phyloP scores from a whole-genome alignment of 2,888 invertebrate genomes.

The Spilarctia lutea region DNA sequence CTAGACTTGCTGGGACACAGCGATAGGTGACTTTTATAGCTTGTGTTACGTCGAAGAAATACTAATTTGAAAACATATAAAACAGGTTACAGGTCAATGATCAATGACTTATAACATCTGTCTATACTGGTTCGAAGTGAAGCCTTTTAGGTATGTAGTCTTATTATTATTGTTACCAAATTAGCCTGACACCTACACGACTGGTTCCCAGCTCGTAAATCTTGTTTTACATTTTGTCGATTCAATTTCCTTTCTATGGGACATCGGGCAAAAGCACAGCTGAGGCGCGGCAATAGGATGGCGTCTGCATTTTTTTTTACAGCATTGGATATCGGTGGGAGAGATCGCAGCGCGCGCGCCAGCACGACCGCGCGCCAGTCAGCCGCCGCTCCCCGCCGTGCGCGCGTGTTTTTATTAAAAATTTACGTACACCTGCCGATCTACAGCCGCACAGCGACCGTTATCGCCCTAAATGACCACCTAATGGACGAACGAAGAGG shows the following conservation, averaged over 20 bases:
- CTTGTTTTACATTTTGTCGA: constrained; percentile 64
- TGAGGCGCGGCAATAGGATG: constrained; percentile 55
- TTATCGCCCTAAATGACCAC: constrained; percentile 83
- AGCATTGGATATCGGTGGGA: constrained; percentile 68
- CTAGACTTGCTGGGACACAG: neutral
- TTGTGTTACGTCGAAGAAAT: constrained; percentile 27
- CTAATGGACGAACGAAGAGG: constrained; percentile 84
- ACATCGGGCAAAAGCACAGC: constrained; percentile 64
- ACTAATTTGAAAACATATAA: constrained; percentile 30
- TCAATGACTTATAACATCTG: constrained; percentile 43
- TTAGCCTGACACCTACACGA: constrained; percentile 45
- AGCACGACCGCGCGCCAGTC: constrained; percentile 66
- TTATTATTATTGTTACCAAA: constrained; percentile 61
- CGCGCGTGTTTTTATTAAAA: constrained; percentile 62
- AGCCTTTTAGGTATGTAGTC: constrained; percentile 32
- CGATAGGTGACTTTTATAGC: neutral
- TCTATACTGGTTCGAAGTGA: constrained; percentile 33
- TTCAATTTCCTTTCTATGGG: constrained; percentile 67
- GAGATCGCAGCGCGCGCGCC: constrained; percentile 79
- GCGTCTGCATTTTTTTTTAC: constrained; percentile 64
- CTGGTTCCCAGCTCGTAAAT: constrained; percentile 66
- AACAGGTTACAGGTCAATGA: constrained; percentile 29
- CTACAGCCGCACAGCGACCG: constrained; percentile 70
- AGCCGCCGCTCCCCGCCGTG: constrained; percentile 77
- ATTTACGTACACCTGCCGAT: constrained; percentile 48